These are phyloP conservation scores for Drosophila biarmipes DNA, from an alignment of 1,140 invertebrate species.

Conservation along the genomic window DNA sequence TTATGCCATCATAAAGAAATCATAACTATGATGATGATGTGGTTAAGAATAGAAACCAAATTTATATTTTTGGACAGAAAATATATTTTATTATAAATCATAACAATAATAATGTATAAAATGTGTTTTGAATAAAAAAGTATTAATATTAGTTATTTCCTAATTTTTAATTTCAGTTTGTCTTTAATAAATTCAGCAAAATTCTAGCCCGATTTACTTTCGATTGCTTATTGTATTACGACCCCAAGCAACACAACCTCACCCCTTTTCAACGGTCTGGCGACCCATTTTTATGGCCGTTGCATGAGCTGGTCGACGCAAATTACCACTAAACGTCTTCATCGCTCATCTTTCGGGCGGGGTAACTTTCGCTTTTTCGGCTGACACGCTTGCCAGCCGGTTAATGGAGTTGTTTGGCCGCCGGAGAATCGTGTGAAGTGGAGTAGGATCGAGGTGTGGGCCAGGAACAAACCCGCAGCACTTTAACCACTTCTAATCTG, in stretches of 20 bases:
- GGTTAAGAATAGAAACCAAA: too few relatives aligned
- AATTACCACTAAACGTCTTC: constrained; percentile 57
- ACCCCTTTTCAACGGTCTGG: constrained; percentile 23
- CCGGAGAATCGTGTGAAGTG: constrained; percentile 59
- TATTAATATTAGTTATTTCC: too few relatives aligned
- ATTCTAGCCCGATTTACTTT: constrained; percentile 10
- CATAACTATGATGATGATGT: too few relatives aligned
- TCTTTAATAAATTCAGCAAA: background rate
- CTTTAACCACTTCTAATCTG: constrained; percentile 66
- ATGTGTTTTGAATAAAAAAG: too few relatives aligned
- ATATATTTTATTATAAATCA: too few relatives aligned
- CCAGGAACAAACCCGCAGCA: constrained; percentile 66
- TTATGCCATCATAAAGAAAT: background rate
- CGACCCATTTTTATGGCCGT: constrained; percentile 58
- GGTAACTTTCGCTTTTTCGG: constrained; percentile 73
- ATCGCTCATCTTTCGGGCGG: constrained; percentile 35
- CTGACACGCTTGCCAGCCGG: constrained; percentile 23
- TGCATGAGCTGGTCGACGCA: constrained; percentile 34
- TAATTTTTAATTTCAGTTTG: background rate
- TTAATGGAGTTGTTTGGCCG: constrained; percentile 57
- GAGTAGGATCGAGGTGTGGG: constrained; percentile 57
- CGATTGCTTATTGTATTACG: constrained; percentile 25
- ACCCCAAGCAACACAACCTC: constrained; percentile 4
- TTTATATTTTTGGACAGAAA: too few relatives aligned
- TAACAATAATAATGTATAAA: background rate